These are phyloP conservation scores for Sinocyclocheilus rhinocerous DNA, from an alignment of 2,113 vertebrate species.

Conservation along the genomic window DNA sequence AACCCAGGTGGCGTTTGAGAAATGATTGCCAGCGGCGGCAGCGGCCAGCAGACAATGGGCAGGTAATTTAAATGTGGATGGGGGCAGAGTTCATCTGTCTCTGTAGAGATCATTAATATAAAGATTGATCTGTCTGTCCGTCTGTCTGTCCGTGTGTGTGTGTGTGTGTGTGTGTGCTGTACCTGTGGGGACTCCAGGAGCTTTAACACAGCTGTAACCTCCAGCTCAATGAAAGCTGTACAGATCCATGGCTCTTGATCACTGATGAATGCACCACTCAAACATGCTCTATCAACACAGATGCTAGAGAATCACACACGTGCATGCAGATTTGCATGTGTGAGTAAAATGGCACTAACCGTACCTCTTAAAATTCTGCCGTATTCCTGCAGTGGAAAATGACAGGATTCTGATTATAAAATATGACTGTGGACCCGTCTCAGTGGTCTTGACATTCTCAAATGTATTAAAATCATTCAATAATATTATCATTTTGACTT, in stretches of 20 bases:
- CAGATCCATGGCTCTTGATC: constrained; percentile 6
- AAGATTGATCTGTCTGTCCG: constrained; percentile 44
- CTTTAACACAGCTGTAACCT: constrained; percentile 31
- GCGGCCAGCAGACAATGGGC: constrained; percentile 47
- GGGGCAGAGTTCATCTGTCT: constrained; percentile 46
- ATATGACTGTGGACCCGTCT: neutral
- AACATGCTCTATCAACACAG: constrained; percentile 7
- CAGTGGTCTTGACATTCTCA: neutral
- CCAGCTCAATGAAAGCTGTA: constrained; percentile 2
- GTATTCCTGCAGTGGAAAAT: neutral
- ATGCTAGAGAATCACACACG: neutral
- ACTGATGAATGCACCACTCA: constrained; percentile 38
- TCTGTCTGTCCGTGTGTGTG: too few relatives aligned
- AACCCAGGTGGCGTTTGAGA: constrained; percentile 45
- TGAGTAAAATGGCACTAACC: neutral
- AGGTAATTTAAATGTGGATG: constrained; percentile 50
- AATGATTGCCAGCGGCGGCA: constrained; percentile 49
- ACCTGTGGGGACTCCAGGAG: constrained; percentile 27
- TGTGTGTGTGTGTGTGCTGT: neutral
- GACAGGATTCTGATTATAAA: neutral
- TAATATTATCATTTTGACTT: neutral
- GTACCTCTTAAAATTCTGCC: neutral
- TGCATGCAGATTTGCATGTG: neutral
- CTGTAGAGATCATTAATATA: constrained; percentile 54
- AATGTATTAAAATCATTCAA: neutral